Conservation (phyloP, 2,113 vertebrate genomes). For the Coturnix japonica region DNA sequence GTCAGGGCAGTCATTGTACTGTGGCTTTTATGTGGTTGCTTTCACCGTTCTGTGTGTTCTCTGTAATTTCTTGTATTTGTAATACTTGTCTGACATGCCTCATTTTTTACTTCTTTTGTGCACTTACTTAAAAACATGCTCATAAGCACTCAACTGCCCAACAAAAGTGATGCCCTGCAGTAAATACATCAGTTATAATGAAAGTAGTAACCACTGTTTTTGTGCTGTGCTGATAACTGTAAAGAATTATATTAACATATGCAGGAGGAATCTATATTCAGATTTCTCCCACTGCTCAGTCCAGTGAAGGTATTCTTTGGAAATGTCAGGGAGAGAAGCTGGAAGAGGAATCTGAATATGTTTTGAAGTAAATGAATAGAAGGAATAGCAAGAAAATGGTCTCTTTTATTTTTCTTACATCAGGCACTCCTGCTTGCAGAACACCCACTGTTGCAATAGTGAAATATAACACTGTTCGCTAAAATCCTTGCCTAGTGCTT, state of each 20-base stretch:
- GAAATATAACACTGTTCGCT: too few species aligned
- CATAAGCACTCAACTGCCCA: too few species aligned
- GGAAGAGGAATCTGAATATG: fast-evolving
- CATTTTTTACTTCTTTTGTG: background rate
- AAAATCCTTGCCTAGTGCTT: too few species aligned
- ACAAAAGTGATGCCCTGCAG: background rate
- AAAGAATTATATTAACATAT: background rate
- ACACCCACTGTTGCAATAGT: too few species aligned
- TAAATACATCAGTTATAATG: background rate
- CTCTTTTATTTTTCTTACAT: background rate
- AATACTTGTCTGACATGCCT: background rate
- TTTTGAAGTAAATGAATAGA: background rate
- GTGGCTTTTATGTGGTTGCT: background rate
- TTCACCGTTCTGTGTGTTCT: background rate
- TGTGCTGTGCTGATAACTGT: background rate
- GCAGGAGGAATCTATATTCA: background rate
- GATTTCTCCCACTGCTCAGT: background rate
- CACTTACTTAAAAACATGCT: background rate
- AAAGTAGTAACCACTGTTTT: background rate
- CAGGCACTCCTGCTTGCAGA: too few species aligned
- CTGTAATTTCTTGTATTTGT: background rate
- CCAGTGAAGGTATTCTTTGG: background rate
- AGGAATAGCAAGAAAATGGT: background rate
- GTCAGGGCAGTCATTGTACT: background rate
- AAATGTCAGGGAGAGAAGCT: background rate